Evolutionary conservation across 2,888 invertebrate genomes (phyloP).

Genomic region (Synergus itoensis): DNA sequence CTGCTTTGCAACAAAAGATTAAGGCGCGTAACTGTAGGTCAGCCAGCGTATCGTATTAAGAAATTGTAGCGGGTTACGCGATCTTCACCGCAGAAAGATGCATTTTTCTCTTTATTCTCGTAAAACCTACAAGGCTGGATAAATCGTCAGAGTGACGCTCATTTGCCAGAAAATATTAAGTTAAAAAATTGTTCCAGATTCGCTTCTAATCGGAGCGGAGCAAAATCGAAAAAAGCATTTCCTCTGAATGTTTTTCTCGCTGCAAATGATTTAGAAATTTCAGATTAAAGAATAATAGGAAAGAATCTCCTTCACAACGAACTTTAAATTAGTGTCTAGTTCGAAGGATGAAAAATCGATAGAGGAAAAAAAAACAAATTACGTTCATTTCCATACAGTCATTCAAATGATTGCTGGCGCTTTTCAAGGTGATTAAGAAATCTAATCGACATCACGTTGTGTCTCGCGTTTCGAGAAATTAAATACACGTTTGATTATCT

Average conservation of each 20-base stretch:
- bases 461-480: slow-evolving; percentile 6
- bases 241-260: background rate
- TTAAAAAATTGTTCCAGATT: background rate
- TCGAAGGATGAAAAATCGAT: background rate
- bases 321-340: background rate
- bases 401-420: background rate
- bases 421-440: slow-evolving; percentile 12
- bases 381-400: background rate
- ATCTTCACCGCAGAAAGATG: slow-evolving; percentile 15
- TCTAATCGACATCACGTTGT: background rate
- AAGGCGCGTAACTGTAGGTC: slow-evolving; percentile 40
- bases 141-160: background rate
- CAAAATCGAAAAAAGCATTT: slow-evolving; percentile 15
- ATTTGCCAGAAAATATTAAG: background rate
- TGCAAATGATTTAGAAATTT: background rate
- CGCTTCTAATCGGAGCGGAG: slow-evolving; percentile 23
- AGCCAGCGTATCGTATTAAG: slow-evolving; percentile 47
- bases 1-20: slow-evolving; percentile 53
- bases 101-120: background rate
- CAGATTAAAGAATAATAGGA: background rate
- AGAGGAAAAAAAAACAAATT: background rate
- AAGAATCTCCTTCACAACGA: background rate
- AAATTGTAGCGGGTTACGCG: slow-evolving; percentile 48
- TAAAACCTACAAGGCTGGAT: slow-evolving; percentile 13
- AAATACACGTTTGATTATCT: background rate